phyloP scores from a whole-genome alignment of 1,140 invertebrate genomes.

The Lordiphosa collinella region DNA sequence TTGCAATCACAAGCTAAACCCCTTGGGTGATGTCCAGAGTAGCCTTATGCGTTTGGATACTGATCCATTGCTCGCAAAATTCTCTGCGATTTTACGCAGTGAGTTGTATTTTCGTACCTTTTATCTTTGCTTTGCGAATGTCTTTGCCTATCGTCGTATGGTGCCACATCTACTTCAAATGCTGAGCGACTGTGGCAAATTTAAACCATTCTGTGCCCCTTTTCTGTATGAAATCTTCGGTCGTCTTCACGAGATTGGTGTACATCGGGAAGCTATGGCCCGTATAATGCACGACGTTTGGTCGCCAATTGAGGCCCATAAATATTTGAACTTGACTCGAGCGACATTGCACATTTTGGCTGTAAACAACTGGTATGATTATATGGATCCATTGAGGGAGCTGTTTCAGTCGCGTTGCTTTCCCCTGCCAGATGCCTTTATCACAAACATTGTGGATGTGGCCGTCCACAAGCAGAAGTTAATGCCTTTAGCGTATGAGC shows the following conservation, averaged over 20 bases:
- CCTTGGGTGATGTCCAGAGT: slow-evolving; percentile 15
- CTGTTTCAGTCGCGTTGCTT: slow-evolving; percentile 14
- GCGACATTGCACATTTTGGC: slow-evolving; percentile 17
- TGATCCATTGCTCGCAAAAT: no score
- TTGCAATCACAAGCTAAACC: slow-evolving; percentile 31
- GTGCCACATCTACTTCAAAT: slow-evolving; percentile 23
- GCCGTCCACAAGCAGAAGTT: neutral
- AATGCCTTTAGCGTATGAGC: no score
- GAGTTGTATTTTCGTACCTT: neutral
- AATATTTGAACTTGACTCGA: neutral
- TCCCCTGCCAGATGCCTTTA: slow-evolving; percentile 19
- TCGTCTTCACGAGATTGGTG: neutral
- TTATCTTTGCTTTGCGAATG: slow-evolving; percentile 11
- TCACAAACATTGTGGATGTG: neutral
- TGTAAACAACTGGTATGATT: slow-evolving; percentile 33
- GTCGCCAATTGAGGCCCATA: slow-evolving; percentile 8
- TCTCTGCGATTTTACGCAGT: no score
- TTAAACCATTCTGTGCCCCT: slow-evolving; percentile 4
- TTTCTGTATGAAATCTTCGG: slow-evolving; percentile 2
- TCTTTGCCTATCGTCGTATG: slow-evolving; percentile 24
- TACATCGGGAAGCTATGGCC: neutral
- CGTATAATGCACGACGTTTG: slow-evolving; percentile 45
- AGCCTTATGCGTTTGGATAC: slow-evolving; percentile 10
- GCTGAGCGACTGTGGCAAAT: slow-evolving; percentile 26
- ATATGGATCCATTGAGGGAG: slow-evolving; percentile 4